phyloP scores from a whole-genome alignment of 2,888 invertebrate genomes.

The Cephus pygmeus region DNA sequence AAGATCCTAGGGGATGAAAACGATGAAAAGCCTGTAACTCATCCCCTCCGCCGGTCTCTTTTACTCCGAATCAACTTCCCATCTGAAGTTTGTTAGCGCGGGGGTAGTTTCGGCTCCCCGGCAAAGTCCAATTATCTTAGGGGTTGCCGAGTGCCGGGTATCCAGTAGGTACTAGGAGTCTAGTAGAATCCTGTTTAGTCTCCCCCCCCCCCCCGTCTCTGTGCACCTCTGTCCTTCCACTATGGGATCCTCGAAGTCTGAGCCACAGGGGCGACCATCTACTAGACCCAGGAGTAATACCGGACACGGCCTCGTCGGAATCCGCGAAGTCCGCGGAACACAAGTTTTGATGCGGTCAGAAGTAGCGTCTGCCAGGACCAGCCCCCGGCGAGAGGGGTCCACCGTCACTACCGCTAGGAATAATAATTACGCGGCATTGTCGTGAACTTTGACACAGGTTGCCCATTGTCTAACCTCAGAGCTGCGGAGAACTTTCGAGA shows the following conservation, averaged over 20 bases:
- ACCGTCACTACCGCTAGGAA: background rate
- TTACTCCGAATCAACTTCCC: background rate
- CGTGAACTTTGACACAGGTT: background rate
- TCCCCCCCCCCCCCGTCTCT: conserved; percentile 25
- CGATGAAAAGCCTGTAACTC: background rate
- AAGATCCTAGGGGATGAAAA: background rate
- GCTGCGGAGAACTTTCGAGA: background rate
- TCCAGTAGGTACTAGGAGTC: conserved; percentile 29
- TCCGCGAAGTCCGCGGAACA: background rate
- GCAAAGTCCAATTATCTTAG: conserved; percentile 53
- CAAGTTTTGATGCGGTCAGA: background rate
- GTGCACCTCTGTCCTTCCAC: background rate
- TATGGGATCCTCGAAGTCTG: background rate
- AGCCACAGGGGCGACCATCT: background rate
- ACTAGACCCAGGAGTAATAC: background rate
- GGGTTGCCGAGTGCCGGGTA: conserved; percentile 25
- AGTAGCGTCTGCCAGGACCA: background rate
- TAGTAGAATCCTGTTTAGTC: conserved; percentile 48
- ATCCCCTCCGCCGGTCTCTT: background rate
- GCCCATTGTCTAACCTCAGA: background rate
- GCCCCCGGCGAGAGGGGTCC: background rate
- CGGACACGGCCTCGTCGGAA: background rate
- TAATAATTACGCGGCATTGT: background rate
- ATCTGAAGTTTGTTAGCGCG: background rate
- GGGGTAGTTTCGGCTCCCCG: conserved; percentile 18